A percentile compares a stretch with the other conserved stretches of the same genome.
Evolutionary conservation across 2,888 invertebrate species (phyloP).

Genomic region (Tetragonisca angustula): DNA sequence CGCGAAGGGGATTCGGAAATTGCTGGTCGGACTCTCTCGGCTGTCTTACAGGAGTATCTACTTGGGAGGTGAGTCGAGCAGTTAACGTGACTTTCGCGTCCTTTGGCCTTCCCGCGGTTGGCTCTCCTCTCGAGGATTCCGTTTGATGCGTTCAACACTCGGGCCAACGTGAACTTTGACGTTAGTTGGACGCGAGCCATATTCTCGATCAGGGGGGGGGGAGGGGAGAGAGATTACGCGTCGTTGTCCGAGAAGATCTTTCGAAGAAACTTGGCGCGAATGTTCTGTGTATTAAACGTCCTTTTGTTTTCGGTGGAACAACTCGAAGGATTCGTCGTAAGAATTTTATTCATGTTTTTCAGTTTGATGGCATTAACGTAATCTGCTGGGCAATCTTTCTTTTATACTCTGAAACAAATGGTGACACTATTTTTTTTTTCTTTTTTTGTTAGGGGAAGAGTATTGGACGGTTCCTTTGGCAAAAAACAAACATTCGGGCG

Average conservation of each 20-base stretch:
- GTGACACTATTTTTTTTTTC: no score
- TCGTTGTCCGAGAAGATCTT: neutral
- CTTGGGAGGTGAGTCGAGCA: slow-evolving; percentile 18
- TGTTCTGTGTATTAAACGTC: neutral
- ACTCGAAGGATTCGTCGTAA: no score
- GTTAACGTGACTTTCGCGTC: slow-evolving; percentile 31
- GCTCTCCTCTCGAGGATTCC: slow-evolving; percentile 26
- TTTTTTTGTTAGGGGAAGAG: no score
- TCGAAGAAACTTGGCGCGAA: neutral
- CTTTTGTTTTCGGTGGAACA: no score
- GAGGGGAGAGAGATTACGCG: no score
- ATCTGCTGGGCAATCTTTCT: no score
- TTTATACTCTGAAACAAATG: no score
- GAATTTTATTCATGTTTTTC: no score
- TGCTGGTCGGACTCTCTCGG: slow-evolving; percentile 17
- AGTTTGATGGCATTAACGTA: no score
- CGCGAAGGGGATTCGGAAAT: slow-evolving; percentile 35
- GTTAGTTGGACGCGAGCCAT: neutral
- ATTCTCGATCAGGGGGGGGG: neutral
- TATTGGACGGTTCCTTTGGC: neutral
- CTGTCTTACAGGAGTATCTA: slow-evolving; percentile 22
- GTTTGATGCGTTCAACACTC: slow-evolving; percentile 16
- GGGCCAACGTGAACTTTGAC: neutral
- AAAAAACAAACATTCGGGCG: neutral
- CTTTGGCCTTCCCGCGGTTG: slow-evolving; percentile 18